Percentiles rank a stretch among this genome's conserved stretches.
These are phyloP conservation scores for Pipistrellus nathusii DNA, from an alignment of 2,797 vertebrate genomes.

Conservation along the genomic window DNA sequence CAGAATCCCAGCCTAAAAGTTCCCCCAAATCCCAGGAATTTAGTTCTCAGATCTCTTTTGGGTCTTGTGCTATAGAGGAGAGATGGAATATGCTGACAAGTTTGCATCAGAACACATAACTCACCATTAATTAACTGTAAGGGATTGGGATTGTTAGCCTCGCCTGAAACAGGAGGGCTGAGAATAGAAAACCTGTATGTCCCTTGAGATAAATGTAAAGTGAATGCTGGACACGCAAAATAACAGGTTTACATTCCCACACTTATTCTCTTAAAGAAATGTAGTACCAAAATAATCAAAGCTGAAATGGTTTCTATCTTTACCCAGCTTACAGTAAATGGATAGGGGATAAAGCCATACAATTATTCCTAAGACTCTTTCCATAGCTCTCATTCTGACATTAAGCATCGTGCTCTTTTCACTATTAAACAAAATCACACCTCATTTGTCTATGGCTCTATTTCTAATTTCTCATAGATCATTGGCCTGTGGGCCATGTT, in stretches of 20 bases:
- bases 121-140: not conserved
- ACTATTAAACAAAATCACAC: not conserved
- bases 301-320: not conserved
- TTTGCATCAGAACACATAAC: not conserved
- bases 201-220: not conserved
- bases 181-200: not conserved
- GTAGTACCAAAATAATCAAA: not conserved
- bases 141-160: not conserved
- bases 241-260: not conserved
- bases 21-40: not conserved
- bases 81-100: not conserved
- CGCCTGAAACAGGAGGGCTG: not conserved
- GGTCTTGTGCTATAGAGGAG: not conserved
- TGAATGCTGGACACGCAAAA: not conserved
- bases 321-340: not conserved
- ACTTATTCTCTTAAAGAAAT: conserved; percentile 1
- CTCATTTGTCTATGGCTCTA: not conserved
- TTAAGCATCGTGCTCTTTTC: not conserved
- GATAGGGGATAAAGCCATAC: not conserved
- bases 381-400: not conserved
- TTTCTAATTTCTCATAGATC: not conserved
- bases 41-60: not conserved
- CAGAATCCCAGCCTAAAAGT: not conserved
- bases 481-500: not conserved
- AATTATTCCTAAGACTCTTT: not conserved